phyloP scores from a whole-genome alignment of 2,113 vertebrate species.

The Mirounga angustirostris region DNA sequence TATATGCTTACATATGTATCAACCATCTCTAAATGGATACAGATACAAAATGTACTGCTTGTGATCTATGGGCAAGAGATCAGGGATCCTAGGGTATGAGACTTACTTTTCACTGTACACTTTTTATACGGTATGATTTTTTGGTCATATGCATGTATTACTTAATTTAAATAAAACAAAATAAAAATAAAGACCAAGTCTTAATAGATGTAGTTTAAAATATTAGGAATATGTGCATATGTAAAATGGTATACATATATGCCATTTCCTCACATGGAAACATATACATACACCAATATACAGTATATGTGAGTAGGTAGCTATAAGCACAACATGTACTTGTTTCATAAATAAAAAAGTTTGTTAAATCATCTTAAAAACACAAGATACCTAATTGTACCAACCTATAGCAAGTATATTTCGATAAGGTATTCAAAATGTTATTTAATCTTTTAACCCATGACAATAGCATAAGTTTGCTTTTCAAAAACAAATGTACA shows the following conservation, averaged over 20 bases:
- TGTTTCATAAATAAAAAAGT: neutral
- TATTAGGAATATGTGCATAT: neutral
- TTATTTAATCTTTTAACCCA: constrained; percentile 41
- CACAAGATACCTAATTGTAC: neutral
- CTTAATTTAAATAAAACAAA: constrained; percentile 43
- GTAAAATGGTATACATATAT: neutral
- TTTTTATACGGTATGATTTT: neutral
- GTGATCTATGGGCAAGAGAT: neutral
- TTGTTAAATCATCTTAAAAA: constrained; percentile 27
- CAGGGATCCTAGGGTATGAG: neutral
- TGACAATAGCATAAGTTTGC: neutral
- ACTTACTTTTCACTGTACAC: neutral
- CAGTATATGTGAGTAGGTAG: neutral
- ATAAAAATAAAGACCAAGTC: neutral
- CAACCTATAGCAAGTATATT: neutral
- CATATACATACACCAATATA: neutral
- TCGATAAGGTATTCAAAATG: neutral
- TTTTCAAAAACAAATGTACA: constrained; percentile 48
- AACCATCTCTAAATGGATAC: neutral
- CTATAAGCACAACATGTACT: neutral
- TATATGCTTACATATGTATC: neutral
- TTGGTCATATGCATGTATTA: neutral
- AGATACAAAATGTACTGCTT: neutral
- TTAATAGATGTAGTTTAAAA: neutral
- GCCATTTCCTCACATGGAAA: neutral